Percentiles rank a stretch among this genome's conserved stretches.
Evolutionary conservation across 2,113 vertebrate species (phyloP).

Genomic region (Burhinus bistriatus): DNA sequence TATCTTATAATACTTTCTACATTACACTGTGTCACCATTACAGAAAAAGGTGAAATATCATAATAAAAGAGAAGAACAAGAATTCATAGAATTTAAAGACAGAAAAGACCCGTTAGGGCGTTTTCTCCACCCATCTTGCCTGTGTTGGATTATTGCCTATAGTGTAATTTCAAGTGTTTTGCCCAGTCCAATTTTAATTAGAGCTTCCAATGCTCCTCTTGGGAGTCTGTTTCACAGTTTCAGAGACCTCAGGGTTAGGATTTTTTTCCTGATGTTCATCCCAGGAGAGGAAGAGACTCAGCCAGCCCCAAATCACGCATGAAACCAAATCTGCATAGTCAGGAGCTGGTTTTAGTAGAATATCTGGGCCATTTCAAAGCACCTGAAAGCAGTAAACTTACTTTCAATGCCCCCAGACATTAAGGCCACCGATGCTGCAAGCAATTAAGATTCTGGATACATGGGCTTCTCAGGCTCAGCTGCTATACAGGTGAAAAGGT

Average conservation of each 20-base stretch:
- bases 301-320: constrained; percentile 11
- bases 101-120: constrained; percentile 36
- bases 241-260: constrained; percentile 48
- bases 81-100: constrained; percentile 28
- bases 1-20: constrained; percentile 46
- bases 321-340: constrained; percentile 39
- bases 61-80: constrained; percentile 49
- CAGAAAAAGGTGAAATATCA: constrained; percentile 66
- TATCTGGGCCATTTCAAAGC: constrained; percentile 3
- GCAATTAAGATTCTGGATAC: not conserved
- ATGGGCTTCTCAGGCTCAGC: not conserved
- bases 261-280: constrained; percentile 13
- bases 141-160: constrained; percentile 33
- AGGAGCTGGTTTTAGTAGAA: constrained; percentile 5
- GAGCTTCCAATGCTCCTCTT: constrained; percentile 34
- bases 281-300: constrained; percentile 23
- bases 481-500: not conserved
- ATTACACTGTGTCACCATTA: constrained; percentile 54
- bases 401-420: not conserved
- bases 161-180: constrained; percentile 61
- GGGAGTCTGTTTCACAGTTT: constrained; percentile 51
- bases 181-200: constrained; percentile 61
- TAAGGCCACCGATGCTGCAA: not conserved
- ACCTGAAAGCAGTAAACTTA: constrained; percentile 20
- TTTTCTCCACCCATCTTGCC: constrained; percentile 25